Base-by-base conservation (phyloP, 2,113 vertebrate genomes). In the Struthidea cinerea region DNA sequence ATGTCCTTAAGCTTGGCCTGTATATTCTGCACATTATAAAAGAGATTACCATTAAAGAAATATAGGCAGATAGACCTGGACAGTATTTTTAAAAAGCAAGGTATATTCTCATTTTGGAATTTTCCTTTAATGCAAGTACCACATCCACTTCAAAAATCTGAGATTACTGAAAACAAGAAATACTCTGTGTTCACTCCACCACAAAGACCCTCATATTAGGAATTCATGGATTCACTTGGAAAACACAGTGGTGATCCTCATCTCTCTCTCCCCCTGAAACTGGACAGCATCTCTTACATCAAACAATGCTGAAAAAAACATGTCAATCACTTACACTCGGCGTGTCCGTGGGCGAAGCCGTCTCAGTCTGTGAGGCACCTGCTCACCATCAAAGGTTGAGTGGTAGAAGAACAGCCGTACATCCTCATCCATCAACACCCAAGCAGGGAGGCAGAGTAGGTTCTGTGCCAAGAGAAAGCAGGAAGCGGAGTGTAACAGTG, bases 401-500 rank as follows among this genome's bases (percentile, higher is more conserved):
- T 99, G 99, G 93, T 99, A 99, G 97, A 99, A 99, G 96, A 99
- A 99, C 96, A 99, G 98, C 19, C 99, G 96, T 65, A 99, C 96
- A 8, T 98, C 92, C 47, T 99, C 98, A 26, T 99, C 98, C 91
- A 99, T 98, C 83, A 99, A 94, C 65, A 99, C 97, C 98, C 98
- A 99, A 53, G 96, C 96, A 2, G 99, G 99, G 75, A 99, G 96
- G 88, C 98, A 97, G 84, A 99, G 98, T 27, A 99, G 96, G 96
- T 97, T 96, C 97, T 98, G 91, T 32, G 47, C 94, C 88, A 82
- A 90, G 37, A 59, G 73, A 82, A 69, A 39, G 61, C 33, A 68
- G 67, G 83, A 75, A 41, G 46, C 53, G 81, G 75, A 87, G 32
- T 85, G 39, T 53, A 90, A 83, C 74, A 88, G 83, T 83, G 64